Evolutionary conservation across 2,797 vertebrate species (phyloP).

Genomic region (Mormyrops attenuatus): DNA sequence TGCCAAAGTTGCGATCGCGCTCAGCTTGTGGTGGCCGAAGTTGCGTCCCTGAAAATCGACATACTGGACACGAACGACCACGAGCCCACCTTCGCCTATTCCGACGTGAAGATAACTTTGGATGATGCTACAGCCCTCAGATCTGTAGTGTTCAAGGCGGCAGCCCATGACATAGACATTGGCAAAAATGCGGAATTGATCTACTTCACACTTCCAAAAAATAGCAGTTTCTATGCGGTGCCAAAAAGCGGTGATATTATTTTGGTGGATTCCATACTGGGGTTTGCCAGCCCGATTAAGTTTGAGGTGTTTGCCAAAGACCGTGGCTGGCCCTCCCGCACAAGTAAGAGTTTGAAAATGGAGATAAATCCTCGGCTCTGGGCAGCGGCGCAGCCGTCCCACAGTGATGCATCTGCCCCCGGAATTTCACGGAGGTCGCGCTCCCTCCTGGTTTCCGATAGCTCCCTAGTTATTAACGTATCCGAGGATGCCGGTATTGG

Average conservation of each 20-base stretch:
- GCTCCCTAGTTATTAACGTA: constrained; percentile 59
- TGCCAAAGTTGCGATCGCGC: constrained; percentile 56
- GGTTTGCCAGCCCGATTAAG: constrained; percentile 60
- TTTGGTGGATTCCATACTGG: constrained; percentile 78
- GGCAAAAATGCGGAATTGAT: constrained; percentile 77
- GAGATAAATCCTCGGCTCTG: constrained; percentile 66
- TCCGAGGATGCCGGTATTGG: constrained; percentile 72
- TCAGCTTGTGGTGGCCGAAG: constrained; percentile 45
- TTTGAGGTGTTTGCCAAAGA: constrained; percentile 72
- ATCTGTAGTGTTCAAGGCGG: constrained; percentile 64
- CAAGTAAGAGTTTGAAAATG: constrained; percentile 62
- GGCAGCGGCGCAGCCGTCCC: constrained; percentile 23
- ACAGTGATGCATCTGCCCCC: constrained; percentile 7
- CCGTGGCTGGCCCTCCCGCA: constrained; percentile 70
- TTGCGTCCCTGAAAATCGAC: constrained; percentile 68
- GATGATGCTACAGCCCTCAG: constrained; percentile 72
- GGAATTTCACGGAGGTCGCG: constrained; percentile 50
- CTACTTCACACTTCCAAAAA: constrained; percentile 69
- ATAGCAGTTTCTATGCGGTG: constrained; percentile 76
- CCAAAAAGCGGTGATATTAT: constrained; percentile 80
- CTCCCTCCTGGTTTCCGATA: constrained; percentile 53
- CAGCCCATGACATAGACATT: constrained; percentile 68
- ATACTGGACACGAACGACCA: constrained; percentile 83
- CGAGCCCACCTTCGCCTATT: constrained; percentile 63
- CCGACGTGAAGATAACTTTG: constrained; percentile 60